phyloP scores from a whole-genome alignment of 2,113 vertebrate genomes.

The Chlamydotis undulata region DNA sequence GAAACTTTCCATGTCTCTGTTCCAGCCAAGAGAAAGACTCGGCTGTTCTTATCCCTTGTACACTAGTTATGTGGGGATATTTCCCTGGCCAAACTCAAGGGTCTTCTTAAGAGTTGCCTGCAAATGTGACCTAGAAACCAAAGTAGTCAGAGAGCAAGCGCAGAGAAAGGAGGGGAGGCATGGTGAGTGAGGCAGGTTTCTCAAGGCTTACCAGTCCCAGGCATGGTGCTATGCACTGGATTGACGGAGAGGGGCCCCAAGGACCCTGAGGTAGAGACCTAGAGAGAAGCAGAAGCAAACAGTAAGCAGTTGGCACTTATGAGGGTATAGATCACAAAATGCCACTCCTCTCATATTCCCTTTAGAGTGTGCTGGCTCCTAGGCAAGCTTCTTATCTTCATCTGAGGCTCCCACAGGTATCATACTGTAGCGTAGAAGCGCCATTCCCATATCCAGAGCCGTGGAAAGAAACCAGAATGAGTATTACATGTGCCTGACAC shows the following conservation, averaged over 20 bases:
- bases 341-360: not conserved
- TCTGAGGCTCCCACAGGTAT: not conserved
- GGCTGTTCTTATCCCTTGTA: not conserved
- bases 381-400: not conserved
- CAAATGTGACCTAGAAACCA: not conserved
- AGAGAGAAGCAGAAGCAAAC: conserved; percentile 28
- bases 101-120: not conserved
- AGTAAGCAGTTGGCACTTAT: not conserved
- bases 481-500: fast-evolving
- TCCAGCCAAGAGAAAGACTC: not conserved
- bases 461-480: not conserved
- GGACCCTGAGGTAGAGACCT: conserved; percentile 87
- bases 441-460: not conserved
- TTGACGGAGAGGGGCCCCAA: conserved; percentile 87
- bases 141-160: not conserved
- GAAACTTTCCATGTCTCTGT: not conserved
- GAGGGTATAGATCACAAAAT: not conserved
- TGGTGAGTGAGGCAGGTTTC: not conserved
- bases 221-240: conserved; percentile 80
- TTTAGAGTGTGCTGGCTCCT: not conserved
- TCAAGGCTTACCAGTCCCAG: conserved; percentile 80
- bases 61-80: fast-evolving
- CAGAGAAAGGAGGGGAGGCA: not conserved
- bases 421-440: not conserved
- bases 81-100: not conserved